Percentiles rank a stretch among this genome's conserved stretches.
Conservation (phyloP, 1,140 invertebrate genomes). For the Lineus longissimus region DNA sequence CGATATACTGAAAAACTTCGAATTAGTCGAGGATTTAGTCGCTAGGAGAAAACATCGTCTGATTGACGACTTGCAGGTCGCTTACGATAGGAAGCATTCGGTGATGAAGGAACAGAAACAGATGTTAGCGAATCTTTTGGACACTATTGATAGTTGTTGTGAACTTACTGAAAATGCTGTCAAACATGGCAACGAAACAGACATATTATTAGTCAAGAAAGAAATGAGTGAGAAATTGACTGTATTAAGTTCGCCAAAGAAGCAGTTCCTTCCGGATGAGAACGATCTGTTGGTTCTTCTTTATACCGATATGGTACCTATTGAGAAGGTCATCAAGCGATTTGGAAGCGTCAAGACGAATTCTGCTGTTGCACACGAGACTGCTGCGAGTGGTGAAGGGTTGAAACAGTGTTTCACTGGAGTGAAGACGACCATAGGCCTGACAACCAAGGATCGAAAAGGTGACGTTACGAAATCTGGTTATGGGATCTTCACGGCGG, state of each 20-base stretch:
- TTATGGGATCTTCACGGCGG: slow-evolving; percentile 33
- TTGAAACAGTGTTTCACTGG: slow-evolving; percentile 47
- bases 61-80: slow-evolving; percentile 52
- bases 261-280: slow-evolving; percentile 54
- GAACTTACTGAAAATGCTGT: slow-evolving; percentile 57
- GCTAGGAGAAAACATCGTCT: slow-evolving; percentile 50
- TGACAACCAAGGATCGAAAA: slow-evolving; percentile 53
- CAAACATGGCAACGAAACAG: slow-evolving; percentile 55
- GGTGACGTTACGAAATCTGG: slow-evolving; percentile 51
- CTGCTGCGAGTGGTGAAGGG: slow-evolving; percentile 55
- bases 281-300: slow-evolving; percentile 54
- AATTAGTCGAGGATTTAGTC: slow-evolving; percentile 45
- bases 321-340: slow-evolving; percentile 44
- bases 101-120: slow-evolving; percentile 53
- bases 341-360: slow-evolving; percentile 52
- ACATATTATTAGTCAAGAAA: slow-evolving; percentile 59
- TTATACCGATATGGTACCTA: slow-evolving; percentile 38
- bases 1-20: slow-evolving; percentile 50
- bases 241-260: slow-evolving; percentile 51
- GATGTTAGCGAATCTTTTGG: slow-evolving; percentile 50
- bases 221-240: slow-evolving; percentile 58
- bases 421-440: slow-evolving; percentile 43
- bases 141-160: slow-evolving; percentile 55
- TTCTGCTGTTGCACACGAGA: slow-evolving; percentile 53
- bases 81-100: slow-evolving; percentile 51